Evolutionary conservation across 2,888 invertebrate species (phyloP).

Genomic region (Vandiemenella viatica): DNA sequence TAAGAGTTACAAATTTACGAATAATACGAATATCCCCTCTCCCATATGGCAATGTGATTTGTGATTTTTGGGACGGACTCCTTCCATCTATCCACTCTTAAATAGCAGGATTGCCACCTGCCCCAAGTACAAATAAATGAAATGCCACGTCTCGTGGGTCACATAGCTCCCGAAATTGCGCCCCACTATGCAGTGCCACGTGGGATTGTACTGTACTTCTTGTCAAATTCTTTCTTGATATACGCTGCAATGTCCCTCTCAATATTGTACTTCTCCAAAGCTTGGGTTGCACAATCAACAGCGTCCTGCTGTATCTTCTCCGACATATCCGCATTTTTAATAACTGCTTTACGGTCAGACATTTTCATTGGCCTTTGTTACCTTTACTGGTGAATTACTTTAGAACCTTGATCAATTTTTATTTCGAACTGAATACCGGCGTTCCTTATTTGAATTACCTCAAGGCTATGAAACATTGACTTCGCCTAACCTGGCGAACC

Average conservation of each 20-base stretch:
- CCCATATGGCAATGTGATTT: constrained; percentile 10
- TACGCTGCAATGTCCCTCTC: too few species aligned
- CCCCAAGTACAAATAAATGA: constrained; percentile 98
- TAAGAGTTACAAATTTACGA: constrained; percentile 9
- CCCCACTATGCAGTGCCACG: constrained; percentile 99
- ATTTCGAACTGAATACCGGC: too few species aligned
- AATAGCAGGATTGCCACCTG: constrained; percentile 97
- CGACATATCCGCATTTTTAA: constrained; percentile 99
- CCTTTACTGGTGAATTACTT: too few species aligned
- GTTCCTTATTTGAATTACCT: too few species aligned
- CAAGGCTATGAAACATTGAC: too few species aligned
- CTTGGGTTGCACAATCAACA: too few species aligned
- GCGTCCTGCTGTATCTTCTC: too few species aligned
- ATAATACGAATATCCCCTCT: constrained; percentile 7
- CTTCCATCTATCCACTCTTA: constrained; percentile 79
- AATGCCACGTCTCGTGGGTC: constrained; percentile 97
- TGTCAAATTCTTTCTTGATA: too few species aligned
- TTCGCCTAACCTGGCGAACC: too few species aligned
- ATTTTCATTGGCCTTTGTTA: constrained; percentile 34
- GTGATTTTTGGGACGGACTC: constrained; percentile 6
- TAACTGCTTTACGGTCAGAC: constrained; percentile 97
- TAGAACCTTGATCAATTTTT: too few species aligned
- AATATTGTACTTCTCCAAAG: too few species aligned
- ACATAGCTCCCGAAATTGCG: constrained; percentile 97
- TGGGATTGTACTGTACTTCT: too few species aligned